Base-by-base conservation (phyloP, 1,140 invertebrate genomes). In the Phenacoccus solenopsis region DNA sequence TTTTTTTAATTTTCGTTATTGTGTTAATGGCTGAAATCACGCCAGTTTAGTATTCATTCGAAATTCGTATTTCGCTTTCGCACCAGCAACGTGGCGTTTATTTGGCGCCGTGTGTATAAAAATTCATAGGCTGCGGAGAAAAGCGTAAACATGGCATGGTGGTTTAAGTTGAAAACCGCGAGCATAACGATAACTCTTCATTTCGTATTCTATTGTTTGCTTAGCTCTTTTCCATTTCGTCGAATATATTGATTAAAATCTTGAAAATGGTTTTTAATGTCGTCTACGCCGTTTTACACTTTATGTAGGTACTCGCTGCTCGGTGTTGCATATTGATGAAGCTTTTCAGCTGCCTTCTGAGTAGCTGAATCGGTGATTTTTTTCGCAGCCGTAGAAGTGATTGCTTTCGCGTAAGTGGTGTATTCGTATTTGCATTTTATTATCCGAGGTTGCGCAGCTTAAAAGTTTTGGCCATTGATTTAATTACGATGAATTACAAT, bases 171-270 rank as follows among this genome's bases (percentile, higher is more conserved):
- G 38, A 49, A 49, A 49, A n/a, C 38, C 38, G 20, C 20, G 16
- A 49, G 38, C n/a, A n/a, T 49, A 49, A n/a, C 38, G 13, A n/a
- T 49, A 49, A 49, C 38, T 49, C 38, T 49, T 49, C 38, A 49
- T 49, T 49, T 49, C 20, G 38, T 49, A 49, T 49, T 49, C 38
- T 49, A 49, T 49, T 49, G 38, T 49, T 49, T 49, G 38, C 38
- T 2, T 49, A 16, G 38, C 38, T 49, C 38, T 49, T 49, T 49
- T 49, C 38, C 38, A 49, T 49, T 49, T 49, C 20, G 38, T n/a
- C 38, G 38, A 49, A 49, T 49, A 49, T 49, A 49, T 49, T 49
- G 38, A 49, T 49, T 49, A 49, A 49, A 49, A 49, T 49, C 38
- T 49, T 49, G 38, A 49, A 49, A 49, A 49, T 49, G 38, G 38